Evolutionary conservation across 2,797 vertebrate species (phyloP).

Genomic region (Leptodactylus fallax): DNA sequence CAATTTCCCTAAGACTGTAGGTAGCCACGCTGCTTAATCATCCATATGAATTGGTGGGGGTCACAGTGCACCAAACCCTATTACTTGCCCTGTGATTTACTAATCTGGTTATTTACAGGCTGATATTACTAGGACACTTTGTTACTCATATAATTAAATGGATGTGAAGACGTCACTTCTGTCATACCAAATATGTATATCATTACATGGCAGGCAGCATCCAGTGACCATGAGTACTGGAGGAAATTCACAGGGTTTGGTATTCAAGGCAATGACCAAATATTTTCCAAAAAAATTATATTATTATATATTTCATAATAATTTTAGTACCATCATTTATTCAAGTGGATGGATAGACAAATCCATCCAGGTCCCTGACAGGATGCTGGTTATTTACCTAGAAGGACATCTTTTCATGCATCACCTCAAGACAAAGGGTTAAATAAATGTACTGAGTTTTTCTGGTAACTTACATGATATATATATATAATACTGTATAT

Average conservation of each 20-base stretch:
- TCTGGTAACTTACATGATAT: no score
- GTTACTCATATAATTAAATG: conserved; percentile 24
- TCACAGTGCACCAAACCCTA: conserved; percentile 17
- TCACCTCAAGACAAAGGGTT: no score
- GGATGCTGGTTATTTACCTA: no score
- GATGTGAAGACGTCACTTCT: background rate
- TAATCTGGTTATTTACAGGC: conserved; percentile 6
- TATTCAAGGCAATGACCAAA: no score
- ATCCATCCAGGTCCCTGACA: no score
- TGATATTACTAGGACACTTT: background rate
- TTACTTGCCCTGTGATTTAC: conserved; percentile 19
- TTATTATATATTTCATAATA: no score
- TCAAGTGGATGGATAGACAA: no score
- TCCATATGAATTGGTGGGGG: background rate
- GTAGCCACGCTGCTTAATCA: conserved; percentile 9
- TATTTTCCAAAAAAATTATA: no score
- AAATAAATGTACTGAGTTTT: no score
- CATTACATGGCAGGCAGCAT: background rate
- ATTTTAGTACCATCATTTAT: no score
- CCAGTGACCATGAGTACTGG: background rate
- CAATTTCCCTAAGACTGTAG: conserved; percentile 20
- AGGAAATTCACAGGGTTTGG: background rate
- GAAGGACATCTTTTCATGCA: no score
- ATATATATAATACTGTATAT: no score
- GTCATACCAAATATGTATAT: background rate